phyloP scores from a whole-genome alignment of 1,140 invertebrate species.

The Reticulitermes speratus region DNA sequence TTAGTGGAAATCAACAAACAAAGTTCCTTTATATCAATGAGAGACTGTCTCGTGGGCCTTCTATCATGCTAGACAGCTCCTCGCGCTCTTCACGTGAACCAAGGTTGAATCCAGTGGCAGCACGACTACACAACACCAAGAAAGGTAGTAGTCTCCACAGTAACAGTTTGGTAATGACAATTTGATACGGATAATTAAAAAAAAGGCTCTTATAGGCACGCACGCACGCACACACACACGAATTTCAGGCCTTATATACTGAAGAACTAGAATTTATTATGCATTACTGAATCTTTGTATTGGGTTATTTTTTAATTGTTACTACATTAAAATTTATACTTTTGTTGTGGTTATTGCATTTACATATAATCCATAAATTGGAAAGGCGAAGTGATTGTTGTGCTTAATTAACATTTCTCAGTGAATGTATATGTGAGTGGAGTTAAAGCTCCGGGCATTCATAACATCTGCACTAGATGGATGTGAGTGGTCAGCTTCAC shows the following conservation, averaged over 20 bases:
- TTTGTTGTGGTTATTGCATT: too few relatives aligned
- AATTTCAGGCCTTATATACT: neutral
- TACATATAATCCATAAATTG: too few relatives aligned
- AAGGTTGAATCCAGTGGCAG: constrained; percentile 26
- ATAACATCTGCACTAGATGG: too few relatives aligned
- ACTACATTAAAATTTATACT: too few relatives aligned
- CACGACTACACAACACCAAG: constrained; percentile 32
- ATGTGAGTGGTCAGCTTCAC: too few relatives aligned
- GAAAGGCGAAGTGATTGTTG: too few relatives aligned
- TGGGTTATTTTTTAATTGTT: too few relatives aligned
- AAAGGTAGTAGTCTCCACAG: constrained; percentile 17
- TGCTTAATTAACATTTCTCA: too few relatives aligned
- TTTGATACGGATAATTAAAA: neutral
- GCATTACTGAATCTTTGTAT: neutral
- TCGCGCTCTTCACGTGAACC: constrained; percentile 15
- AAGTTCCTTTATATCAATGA: constrained; percentile 33
- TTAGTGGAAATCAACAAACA: constrained; percentile 27
- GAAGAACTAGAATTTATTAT: neutral
- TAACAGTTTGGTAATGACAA: neutral
- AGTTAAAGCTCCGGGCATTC: too few relatives aligned
- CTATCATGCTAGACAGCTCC: constrained; percentile 29
- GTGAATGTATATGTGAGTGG: too few relatives aligned
- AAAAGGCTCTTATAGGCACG: too few relatives aligned
- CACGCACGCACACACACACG: too few relatives aligned
- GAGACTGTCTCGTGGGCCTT: constrained; percentile 30